These are phyloP conservation scores for Petrosia ficiformis DNA, from an alignment of 37 sponge, comb jelly and placozoan genomes.

Conservation along the genomic window DNA sequence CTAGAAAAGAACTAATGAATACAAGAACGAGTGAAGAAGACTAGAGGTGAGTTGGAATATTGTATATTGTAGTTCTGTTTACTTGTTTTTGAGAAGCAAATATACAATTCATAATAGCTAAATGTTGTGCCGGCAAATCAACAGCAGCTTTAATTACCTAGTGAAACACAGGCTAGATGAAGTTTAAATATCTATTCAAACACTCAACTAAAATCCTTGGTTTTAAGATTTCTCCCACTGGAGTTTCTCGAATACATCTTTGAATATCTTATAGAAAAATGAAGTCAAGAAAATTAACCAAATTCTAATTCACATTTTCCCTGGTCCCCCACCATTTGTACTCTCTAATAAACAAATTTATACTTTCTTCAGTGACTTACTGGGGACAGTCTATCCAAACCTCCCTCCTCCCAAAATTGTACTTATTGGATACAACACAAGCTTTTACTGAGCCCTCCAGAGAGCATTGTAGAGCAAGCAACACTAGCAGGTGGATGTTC, in stretches of 20 bases:
- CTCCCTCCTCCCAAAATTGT: neutral
- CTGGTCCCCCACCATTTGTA: neutral
- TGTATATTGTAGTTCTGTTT: too few relatives aligned
- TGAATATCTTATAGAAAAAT: conserved; percentile 49
- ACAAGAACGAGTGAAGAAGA: too few relatives aligned
- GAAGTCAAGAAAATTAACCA: neutral
- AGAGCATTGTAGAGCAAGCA: conserved; percentile 26
- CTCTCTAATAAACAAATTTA: neutral
- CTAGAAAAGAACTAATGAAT: too few relatives aligned
- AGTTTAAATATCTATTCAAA: neutral
- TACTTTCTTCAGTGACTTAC: conserved; percentile 6
- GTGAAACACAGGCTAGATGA: neutral
- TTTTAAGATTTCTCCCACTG: conserved; percentile 37
- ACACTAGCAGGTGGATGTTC: conserved; percentile 11
- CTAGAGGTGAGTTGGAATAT: too few relatives aligned
- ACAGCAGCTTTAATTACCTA: conserved; percentile 63
- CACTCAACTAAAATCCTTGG: conserved; percentile 42
- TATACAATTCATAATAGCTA: conserved; percentile 88
- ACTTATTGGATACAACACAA: conserved; percentile 64
- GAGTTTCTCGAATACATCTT: conserved; percentile 38
- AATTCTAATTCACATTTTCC: conserved; percentile 1
- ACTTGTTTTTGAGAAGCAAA: conserved; percentile 96
- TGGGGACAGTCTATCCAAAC: too few relatives aligned
- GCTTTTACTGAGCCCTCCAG: conserved; percentile 57
- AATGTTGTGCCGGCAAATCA: conserved; percentile 76